phyloP scores from a whole-genome alignment of 2,113 vertebrate genomes.

The Pipa parva region DNA sequence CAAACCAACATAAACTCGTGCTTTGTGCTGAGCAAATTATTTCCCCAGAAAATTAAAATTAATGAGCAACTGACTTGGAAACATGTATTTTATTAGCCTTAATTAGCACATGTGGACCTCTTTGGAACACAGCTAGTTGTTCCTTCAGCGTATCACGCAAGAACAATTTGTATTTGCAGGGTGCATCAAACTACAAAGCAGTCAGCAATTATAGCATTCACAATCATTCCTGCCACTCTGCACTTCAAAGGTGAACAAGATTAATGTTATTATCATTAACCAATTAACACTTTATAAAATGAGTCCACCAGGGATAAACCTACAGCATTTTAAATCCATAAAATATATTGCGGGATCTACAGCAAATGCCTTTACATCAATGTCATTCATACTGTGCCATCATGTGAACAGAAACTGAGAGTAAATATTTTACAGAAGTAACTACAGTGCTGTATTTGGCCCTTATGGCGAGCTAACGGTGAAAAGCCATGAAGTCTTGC shows the following conservation, averaged over 20 bases:
- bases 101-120: not conserved
- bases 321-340: too few species aligned
- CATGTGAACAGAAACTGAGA: too few species aligned
- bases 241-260: not conserved
- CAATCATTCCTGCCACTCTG: not conserved
- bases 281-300: slow-evolving; percentile 15
- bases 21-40: too few species aligned
- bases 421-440: too few species aligned
- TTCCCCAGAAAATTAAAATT: too few species aligned
- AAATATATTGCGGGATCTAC: too few species aligned
- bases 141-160: not conserved
- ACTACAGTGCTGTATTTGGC: too few species aligned
- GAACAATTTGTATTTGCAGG: not conserved
- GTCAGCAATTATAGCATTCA: slow-evolving; percentile 1
- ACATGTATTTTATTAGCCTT: not conserved
- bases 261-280: slow-evolving; percentile 14
- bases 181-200: not conserved
- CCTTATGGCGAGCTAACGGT: too few species aligned
- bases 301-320: slow-evolving; percentile 26
- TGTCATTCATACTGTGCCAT: too few species aligned
- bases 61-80: not conserved
- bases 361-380: too few species aligned
- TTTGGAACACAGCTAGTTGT: not conserved
- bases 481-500: too few species aligned
- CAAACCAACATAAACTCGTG: too few species aligned